These are phyloP conservation scores for Meriones psammophilus DNA, from an alignment of 2,797 vertebrate genomes.

Conservation along the genomic window DNA sequence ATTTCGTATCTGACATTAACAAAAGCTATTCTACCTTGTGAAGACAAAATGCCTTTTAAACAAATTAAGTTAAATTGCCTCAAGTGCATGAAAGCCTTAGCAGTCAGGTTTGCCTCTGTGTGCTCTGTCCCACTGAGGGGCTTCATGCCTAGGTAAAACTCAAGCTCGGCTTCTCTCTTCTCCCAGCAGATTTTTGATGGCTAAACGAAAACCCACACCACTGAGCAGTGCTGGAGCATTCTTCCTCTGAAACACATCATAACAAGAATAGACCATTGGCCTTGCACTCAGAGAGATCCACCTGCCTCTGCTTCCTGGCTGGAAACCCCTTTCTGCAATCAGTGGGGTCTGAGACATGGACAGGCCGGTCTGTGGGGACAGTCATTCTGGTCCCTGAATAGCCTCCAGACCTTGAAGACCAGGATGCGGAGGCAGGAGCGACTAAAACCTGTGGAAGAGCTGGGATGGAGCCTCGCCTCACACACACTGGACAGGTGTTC, in stretches of 20 bases:
- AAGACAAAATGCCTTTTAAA: conserved; percentile 83
- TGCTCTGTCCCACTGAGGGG: background rate
- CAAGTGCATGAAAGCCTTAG: conserved; percentile 61
- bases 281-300: too few species aligned
- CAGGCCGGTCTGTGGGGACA: background rate
- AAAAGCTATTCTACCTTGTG: conserved; percentile 70
- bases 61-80: conserved; percentile 81
- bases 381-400: conserved; percentile 43
- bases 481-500: background rate
- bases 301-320: background rate
- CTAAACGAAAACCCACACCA: conserved; percentile 44
- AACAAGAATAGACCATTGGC: conserved; percentile 41
- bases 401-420: conserved; percentile 50
- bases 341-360: conserved; percentile 39
- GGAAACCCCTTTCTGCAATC: conserved; percentile 68
- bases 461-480: background rate
- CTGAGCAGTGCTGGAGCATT: conserved; percentile 7
- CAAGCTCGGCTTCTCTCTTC: conserved; percentile 52
- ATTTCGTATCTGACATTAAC: conserved; percentile 64
- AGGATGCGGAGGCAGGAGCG: background rate
- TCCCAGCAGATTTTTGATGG: conserved; percentile 37
- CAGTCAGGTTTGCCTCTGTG: background rate
- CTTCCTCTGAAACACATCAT: conserved; percentile 58
- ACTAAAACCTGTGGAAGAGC: background rate
- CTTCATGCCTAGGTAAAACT: background rate